phyloP scores from a whole-genome alignment of 2,797 vertebrate genomes.

The Psittacula echo region DNA sequence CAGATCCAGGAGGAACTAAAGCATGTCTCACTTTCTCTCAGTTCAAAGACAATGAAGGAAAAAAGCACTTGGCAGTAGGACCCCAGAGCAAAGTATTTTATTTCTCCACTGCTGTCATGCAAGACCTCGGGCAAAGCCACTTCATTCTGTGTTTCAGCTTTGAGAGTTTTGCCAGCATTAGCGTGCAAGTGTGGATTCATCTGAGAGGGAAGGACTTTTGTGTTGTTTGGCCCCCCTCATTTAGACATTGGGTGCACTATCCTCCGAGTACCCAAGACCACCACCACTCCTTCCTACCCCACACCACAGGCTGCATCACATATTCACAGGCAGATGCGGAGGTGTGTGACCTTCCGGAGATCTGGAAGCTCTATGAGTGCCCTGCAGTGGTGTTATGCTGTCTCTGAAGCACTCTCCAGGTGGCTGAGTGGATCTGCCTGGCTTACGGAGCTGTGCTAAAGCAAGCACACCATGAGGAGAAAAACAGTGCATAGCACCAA shows the following conservation, averaged over 20 bases:
- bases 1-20: background rate
- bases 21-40: background rate
- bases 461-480: background rate
- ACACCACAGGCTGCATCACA: rapidly evolving
- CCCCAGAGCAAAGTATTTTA: background rate
- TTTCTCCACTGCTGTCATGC: background rate
- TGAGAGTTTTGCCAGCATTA: background rate
- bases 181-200: rapidly evolving
- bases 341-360: background rate
- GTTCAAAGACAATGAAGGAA: background rate
- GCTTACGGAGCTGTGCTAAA: background rate
- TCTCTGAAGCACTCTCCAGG: background rate
- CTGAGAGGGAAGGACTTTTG: background rate
- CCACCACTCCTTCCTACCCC: background rate
- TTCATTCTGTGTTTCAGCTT: background rate
- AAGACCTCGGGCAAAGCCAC: background rate
- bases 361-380: background rate
- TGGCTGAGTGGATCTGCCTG: background rate
- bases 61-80: rapidly evolving
- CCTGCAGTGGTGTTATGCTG: background rate
- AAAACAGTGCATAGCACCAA: background rate
- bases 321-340: background rate
- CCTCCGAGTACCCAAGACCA: background rate
- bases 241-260: rapidly evolving
- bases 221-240: background rate